Percentiles rank a stretch among this genome's conserved stretches.
Conservation (phyloP, 2,888 invertebrate genomes). For the Nemotelus pantherinus region DNA sequence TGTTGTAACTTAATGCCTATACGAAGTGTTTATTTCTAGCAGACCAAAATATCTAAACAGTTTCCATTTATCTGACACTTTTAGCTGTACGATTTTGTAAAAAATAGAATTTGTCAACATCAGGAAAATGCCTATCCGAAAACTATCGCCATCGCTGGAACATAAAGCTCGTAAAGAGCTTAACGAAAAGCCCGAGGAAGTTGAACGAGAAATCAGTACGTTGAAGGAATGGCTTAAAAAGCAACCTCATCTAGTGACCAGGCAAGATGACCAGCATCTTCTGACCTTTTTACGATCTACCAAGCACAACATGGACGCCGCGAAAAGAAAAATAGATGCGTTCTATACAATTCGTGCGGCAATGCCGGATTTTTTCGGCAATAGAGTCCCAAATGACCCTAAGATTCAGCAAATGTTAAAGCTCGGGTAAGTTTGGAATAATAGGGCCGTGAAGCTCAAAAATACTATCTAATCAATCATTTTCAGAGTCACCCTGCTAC, state of each 20-base stretch:
- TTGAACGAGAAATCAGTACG: constrained; percentile 62
- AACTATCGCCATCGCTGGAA: constrained; percentile 57
- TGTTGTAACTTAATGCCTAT: too few species aligned
- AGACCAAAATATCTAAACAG: too few species aligned
- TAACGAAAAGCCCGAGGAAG: constrained; percentile 64
- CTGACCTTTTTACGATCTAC: constrained; percentile 67
- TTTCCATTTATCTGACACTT: too few species aligned
- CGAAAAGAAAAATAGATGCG: constrained; percentile 68
- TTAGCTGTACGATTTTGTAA: not conserved
- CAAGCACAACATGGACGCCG: constrained; percentile 67
- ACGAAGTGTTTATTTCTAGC: too few species aligned
- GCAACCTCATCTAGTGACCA: constrained; percentile 63
- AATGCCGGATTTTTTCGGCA: constrained; percentile 69
- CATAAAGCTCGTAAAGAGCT: constrained; percentile 65
- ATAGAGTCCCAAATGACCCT: constrained; percentile 55
- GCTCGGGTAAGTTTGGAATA: constrained; percentile 55
- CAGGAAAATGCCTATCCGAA: constrained; percentile 53
- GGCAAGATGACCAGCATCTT: constrained; percentile 65
- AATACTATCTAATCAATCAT: not conserved
- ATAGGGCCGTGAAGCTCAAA: not conserved
- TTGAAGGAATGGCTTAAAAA: constrained; percentile 66
- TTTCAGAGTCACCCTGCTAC: not conserved
- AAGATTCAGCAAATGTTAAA: constrained; percentile 1
- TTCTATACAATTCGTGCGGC: constrained; percentile 69
- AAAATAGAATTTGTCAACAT: not conserved